These are phyloP conservation scores for Catocala fraxini DNA, from an alignment of 2,888 invertebrate species.

Conservation along the genomic window DNA sequence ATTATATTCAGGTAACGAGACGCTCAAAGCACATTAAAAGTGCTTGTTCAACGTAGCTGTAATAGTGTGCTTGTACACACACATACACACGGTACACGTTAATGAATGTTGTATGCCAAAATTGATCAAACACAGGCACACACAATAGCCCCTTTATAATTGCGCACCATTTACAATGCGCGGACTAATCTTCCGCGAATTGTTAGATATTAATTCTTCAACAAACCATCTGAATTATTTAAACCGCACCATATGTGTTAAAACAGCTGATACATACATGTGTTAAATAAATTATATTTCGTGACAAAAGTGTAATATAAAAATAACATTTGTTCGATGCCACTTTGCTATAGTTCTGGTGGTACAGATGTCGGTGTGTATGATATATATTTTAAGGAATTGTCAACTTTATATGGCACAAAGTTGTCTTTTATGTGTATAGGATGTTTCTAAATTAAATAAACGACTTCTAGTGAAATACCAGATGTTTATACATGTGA, in stretches of 20 bases:
- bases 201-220: slow-evolving; percentile 10
- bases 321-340: slow-evolving; percentile 17
- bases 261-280: slow-evolving; percentile 46
- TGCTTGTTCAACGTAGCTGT: no score
- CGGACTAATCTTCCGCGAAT: slow-evolving; percentile 21
- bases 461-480: no score
- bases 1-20: no score
- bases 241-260: slow-evolving; percentile 40
- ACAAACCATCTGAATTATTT: slow-evolving; percentile 22
- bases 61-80: no score
- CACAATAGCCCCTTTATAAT: slow-evolving; percentile 23
- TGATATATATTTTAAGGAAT: neutral
- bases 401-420: neutral
- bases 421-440: no score
- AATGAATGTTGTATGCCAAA: slow-evolving; percentile 23
- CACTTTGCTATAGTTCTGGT: neutral
- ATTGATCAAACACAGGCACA: slow-evolving; percentile 26
- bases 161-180: slow-evolving; percentile 22
- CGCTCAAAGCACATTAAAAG: no score
- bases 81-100: neutral
- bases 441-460: no score
- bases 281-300: slow-evolving; percentile 29
- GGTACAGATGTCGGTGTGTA: slow-evolving; percentile 8
- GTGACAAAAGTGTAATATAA: slow-evolving; percentile 24
- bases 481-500: no score